Base-by-base conservation (phyloP, 2,113 vertebrate species). In the Podarcis cretensis region DNA sequence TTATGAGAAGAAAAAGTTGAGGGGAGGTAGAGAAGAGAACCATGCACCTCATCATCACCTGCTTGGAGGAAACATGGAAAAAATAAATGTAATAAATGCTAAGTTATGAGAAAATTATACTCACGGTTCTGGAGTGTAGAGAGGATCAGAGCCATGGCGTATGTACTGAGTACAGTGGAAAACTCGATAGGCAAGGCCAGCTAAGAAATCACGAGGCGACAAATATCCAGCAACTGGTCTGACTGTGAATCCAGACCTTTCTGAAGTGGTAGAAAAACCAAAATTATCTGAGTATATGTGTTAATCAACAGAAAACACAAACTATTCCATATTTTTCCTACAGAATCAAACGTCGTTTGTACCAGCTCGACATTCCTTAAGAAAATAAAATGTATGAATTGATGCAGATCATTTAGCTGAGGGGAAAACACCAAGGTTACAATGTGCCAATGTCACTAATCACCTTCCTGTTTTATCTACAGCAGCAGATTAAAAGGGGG, bases 91-190 rank as follows among this genome's bases (percentile, higher is more conserved):
- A 75, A 59, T 25, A 83, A 4, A 35, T 25, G 23, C 7, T 84
- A 48, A 2, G 6, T 54, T 25, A 23, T 77, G 79, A 74, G 48
- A 84, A 84, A 83, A 35, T 1, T 32, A 57, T 91, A 98, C 99
- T 99, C 95, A 99, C 99, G 99, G 99, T 94, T 99, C 99, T 0
- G 99, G 99, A 0, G 99, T 99, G 97, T 99, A 99, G 57, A 99
- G 99, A 0, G 99, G 99, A 93, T 99, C 99, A 0, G 98, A 99
- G 95, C 98, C 97, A n/a, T 99, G 99, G 5, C 99, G 97, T 8
- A 99, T 63, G 5, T 99, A 99, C 93, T 99, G 99, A 16, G 99
- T 99, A 85, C 99, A 99, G 91, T 99, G 98, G 92, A 99, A 99
- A 68, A 99, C 99, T 93, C 99, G 94, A 89, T 98, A 99, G 0